A percentile compares a stretch with the other conserved stretches of the same genome.
These are phyloP conservation scores for Leptopilina syphax DNA, from an alignment of 2,888 invertebrate species.

Conservation along the genomic window DNA sequence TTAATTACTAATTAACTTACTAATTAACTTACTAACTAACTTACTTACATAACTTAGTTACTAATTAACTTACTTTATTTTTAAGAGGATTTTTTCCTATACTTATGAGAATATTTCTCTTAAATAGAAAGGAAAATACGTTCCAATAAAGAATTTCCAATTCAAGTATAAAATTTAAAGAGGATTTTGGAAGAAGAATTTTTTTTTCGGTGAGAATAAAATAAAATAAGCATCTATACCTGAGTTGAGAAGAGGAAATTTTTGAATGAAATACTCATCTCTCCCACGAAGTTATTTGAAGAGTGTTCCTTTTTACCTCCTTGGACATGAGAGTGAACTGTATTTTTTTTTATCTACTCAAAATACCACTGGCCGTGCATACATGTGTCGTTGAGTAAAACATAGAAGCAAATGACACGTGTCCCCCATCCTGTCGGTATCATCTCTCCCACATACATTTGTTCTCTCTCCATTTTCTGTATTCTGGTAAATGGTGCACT, in stretches of 20 bases:
- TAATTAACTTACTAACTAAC: too few relatives aligned
- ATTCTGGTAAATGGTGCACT: neutral
- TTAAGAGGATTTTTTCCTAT: too few relatives aligned
- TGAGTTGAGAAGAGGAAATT: neutral
- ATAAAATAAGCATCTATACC: neutral
- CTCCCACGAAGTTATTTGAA: constrained; percentile 26
- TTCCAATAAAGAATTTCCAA: too few relatives aligned
- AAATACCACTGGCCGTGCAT: constrained; percentile 19
- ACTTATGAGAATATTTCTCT: too few relatives aligned
- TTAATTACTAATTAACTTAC: too few relatives aligned
- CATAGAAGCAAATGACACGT: constrained; percentile 18
- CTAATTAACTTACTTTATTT: too few relatives aligned
- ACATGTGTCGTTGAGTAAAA: constrained; percentile 22
- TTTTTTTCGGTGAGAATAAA: neutral
- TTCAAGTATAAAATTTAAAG: too few relatives aligned
- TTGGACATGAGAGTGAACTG: constrained; percentile 14
- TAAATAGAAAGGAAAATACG: too few relatives aligned
- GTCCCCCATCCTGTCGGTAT: constrained; percentile 26
- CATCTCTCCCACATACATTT: constrained; percentile 10
- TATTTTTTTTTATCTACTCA: neutral
- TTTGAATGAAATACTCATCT: constrained; percentile 1
- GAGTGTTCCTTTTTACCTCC: constrained; percentile 22
- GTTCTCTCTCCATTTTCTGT: neutral
- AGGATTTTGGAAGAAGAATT: neutral
- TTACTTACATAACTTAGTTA: too few relatives aligned